Conservation (phyloP, 2,888 invertebrate species). For the Heteropelma amictum region DNA sequence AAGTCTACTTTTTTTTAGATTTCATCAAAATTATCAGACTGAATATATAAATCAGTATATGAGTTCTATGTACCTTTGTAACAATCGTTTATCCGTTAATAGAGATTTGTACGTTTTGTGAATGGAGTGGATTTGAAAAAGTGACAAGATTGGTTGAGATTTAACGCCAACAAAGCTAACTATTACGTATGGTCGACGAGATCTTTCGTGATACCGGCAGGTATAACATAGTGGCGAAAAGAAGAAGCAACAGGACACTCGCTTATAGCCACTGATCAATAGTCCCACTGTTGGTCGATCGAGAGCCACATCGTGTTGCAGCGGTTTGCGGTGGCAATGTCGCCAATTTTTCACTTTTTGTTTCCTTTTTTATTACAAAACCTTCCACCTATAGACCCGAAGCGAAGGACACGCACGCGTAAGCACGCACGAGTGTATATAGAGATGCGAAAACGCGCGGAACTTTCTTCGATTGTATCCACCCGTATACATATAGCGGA, state of each 20-base stretch:
- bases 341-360: slow-evolving; percentile 60
- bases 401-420: slow-evolving; percentile 64
- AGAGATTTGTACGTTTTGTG: not conserved
- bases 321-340: slow-evolving; percentile 68
- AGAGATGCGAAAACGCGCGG: slow-evolving; percentile 42
- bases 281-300: slow-evolving; percentile 65
- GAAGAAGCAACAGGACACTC: slow-evolving; percentile 6
- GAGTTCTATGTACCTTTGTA: not conserved
- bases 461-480: slow-evolving; percentile 53
- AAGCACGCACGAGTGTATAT: slow-evolving; percentile 57
- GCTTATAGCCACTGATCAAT: slow-evolving; percentile 68
- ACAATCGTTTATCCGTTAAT: not conserved
- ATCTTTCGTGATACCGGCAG: slow-evolving; percentile 17
- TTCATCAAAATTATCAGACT: too few relatives aligned
- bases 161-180: slow-evolving; percentile 5
- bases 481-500: slow-evolving; percentile 9
- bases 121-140: not conserved
- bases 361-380: slow-evolving; percentile 10
- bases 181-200: slow-evolving; percentile 2
- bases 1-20: too few relatives aligned
- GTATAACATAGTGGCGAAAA: slow-evolving; percentile 9
- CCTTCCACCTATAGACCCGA: slow-evolving; percentile 32
- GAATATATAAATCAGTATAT: too few relatives aligned
- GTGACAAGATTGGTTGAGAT: not conserved
- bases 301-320: slow-evolving; percentile 66